A percentile compares a stretch with the other conserved stretches of the same genome.
phyloP scores from a whole-genome alignment of 2,797 vertebrate species.

The Brotula barbata region DNA sequence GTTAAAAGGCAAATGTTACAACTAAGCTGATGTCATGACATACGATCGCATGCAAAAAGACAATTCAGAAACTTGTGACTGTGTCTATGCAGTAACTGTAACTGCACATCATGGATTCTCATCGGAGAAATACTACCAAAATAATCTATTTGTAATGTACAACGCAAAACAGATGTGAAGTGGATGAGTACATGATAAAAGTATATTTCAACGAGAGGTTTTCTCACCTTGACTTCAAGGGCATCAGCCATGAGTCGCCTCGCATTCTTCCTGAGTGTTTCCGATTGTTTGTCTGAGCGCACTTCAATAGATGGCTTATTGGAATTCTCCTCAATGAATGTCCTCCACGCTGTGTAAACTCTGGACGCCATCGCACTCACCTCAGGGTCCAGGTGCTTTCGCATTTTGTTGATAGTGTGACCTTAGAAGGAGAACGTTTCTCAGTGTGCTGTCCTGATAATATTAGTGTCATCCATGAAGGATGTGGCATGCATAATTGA shows the following conservation, averaged over 20 bases:
- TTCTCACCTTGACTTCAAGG: conserved; percentile 86
- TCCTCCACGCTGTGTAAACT: conserved; percentile 87
- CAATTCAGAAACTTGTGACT: neutral
- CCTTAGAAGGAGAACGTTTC: conserved; percentile 66
- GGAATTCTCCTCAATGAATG: conserved; percentile 85
- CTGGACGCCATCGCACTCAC: conserved; percentile 84
- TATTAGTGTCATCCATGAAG: conserved; percentile 1
- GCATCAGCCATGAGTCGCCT: conserved; percentile 86
- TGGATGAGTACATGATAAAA: neutral
- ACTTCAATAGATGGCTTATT: conserved; percentile 92
- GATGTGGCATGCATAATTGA: neutral
- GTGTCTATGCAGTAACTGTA: neutral
- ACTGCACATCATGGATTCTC: neutral
- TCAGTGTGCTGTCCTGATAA: conserved; percentile 5
- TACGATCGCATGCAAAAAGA: neutral
- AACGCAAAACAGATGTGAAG: neutral
- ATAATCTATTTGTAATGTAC: neutral
- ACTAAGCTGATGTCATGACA: neutral
- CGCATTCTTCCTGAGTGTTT: conserved; percentile 86
- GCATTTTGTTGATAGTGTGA: conserved; percentile 87
- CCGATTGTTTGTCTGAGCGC: conserved; percentile 86
- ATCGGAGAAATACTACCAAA: neutral
- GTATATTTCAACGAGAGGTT: neutral
- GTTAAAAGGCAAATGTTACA: neutral
- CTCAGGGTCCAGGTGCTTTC: conserved; percentile 81